Base-by-base conservation (phyloP, 2,113 vertebrate genomes). In the Psettodes erumei region DNA sequence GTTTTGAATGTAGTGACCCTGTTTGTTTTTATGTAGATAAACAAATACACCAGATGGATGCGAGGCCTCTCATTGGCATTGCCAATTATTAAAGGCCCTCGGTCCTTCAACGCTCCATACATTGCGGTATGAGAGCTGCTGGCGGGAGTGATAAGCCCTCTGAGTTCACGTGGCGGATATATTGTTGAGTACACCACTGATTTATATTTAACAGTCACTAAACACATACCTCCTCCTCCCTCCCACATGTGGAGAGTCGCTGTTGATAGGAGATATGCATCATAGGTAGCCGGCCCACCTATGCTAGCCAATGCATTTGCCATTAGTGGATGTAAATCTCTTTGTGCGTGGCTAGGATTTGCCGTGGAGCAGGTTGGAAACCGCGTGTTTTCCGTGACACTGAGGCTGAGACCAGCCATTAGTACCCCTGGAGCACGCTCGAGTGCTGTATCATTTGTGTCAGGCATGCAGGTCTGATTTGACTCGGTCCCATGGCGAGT, bases 371-470 rank as follows among this genome's bases (percentile, higher is more conserved):
- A 61, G 51, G 66, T 75, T 76, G 77, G 63, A 89, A 89, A 88
- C 87, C 43, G 83, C 85, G 73, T 88, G 79, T 91, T 90, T 88
- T 82, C 72, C 83, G 54, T 84, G 83, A 90, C 83, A 86, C 43
- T 65, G 75, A 74, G 87, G 48, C 78, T 79, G 71, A 85, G 83
- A 77, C 79, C 85, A 35, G 65, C 84, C 82, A 90, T 90, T 89
- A 90, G 84, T 82, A 85, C 79, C 79, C 83, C 83, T 75, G 64
- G 71, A 86, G 87, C 75, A 75, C 50, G 64, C 80, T 88, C 70
- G 77, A 79, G 68, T 71, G 73, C 71, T 56, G 62, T 85, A 83
- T 88, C 86, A 85, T 88, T 88, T 92, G 80, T 86, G 79, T 89
- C 87, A 81, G 72, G 79, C 71, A 61, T 75, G 68, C 71, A 65